Percentiles rank a stretch among this genome's conserved stretches.
Conservation (phyloP, 2,797 vertebrate species). For the Oreochromis grahami region DNA sequence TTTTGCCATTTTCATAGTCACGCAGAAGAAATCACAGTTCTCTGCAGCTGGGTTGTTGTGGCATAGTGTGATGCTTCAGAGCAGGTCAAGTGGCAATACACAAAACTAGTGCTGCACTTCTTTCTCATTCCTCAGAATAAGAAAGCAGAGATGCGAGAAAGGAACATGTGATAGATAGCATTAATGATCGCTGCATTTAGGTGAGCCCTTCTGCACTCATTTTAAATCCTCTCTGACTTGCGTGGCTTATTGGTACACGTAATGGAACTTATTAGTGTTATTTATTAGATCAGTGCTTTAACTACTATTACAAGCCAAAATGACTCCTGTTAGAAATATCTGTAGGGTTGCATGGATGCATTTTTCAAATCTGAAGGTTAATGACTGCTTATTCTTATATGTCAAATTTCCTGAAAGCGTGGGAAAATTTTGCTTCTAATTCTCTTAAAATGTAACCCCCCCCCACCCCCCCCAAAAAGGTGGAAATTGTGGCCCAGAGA, state of each 20-base stretch:
- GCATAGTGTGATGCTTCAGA: background rate
- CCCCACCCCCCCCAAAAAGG: background rate
- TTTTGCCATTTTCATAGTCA: background rate
- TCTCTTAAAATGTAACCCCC: background rate
- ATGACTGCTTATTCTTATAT: background rate
- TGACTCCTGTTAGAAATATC: background rate
- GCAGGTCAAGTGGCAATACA: slow-evolving; percentile 9
- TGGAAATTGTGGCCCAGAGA: background rate
- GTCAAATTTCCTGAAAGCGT: background rate
- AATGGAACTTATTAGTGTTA: background rate
- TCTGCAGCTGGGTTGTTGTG: background rate
- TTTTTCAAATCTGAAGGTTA: background rate
- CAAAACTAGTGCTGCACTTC: background rate
- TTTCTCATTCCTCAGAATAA: background rate
- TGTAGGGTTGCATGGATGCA: background rate
- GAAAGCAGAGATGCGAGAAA: background rate
- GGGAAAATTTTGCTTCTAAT: background rate
- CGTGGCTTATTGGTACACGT: background rate
- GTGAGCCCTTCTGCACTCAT: background rate
- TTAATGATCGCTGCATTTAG: background rate
- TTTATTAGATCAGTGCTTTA: background rate
- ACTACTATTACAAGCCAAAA: background rate
- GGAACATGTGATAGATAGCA: background rate
- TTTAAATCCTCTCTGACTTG: background rate
- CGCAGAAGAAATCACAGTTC: background rate